Base-by-base conservation (phyloP, 2,797 vertebrate species). In the Bryconaethiops microstoma region DNA sequence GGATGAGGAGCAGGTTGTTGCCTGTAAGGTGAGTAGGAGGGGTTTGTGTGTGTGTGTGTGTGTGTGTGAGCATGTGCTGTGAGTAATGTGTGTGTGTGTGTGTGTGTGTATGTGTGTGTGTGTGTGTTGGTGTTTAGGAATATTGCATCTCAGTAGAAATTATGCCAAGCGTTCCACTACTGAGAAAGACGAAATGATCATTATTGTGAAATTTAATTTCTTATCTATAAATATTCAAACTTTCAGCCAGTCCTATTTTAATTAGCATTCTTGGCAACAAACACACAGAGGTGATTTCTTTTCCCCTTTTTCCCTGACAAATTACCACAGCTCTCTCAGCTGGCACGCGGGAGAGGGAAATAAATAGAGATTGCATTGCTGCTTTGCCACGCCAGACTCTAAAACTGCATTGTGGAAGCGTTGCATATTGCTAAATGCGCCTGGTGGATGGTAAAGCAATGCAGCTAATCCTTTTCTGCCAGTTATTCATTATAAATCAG, bases 151-250 rank as follows among this genome's bases (percentile, higher is more conserved):
- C 74, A 55, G 67, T 23, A 70, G 64, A 80, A 73, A 73, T 57
- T 42, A 42, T 80, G 78, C 77, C 83, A 72, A 74, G 4, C 64
- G 4, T 55, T 78, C 40, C 45, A 62, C 64, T 74, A 52, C 76
- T 54, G 77, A 84, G 68, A 86, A 67, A 84, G 70, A 83, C 23
- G 67, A 75, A 86, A 84, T 86, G 77, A 80, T 85, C 69, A 84
- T 85, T 83, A 74, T 84, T 85, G 86, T 87, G 85, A 88, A 86
- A 84, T 88, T 82, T 88, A 77, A 88, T 87, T 86, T 82, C 85
- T 86, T 82, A 84, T 85, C 83, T 87, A 83, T 83, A 86, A 88
- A 87, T 88, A 87, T 85, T 87, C 78, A 78, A 86, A 85, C 83
- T 88, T 88, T 85, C 81, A 86, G 83, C 73, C 72, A 59, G 80